A percentile compares a stretch with the other conserved stretches of the same genome.
phyloP scores from a whole-genome alignment of 2,888 invertebrate genomes.

The Himalopsyche kuldschensis region DNA sequence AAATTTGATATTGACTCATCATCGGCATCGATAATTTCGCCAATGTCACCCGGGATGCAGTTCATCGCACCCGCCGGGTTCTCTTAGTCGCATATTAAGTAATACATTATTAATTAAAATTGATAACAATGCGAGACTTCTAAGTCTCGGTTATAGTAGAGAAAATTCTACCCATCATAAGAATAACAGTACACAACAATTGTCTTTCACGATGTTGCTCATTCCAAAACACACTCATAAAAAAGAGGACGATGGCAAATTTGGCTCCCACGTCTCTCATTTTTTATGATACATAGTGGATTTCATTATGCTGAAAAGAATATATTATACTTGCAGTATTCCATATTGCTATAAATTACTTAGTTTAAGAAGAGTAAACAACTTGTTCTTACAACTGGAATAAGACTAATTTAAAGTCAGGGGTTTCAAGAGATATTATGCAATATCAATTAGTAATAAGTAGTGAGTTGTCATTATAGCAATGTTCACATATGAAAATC shows the following conservation, averaged over 20 bases:
- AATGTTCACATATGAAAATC: not conserved
- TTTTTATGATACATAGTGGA: too few species aligned
- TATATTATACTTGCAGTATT: too few species aligned
- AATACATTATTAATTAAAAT: not conserved
- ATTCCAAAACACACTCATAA: not conserved
- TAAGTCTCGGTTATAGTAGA: constrained; percentile 8
- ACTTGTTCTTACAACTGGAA: too few species aligned
- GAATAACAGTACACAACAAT: not conserved
- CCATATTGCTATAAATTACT: too few species aligned
- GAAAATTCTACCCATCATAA: constrained; percentile 7
- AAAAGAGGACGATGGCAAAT: too few species aligned
- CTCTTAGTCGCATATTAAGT: not conserved
- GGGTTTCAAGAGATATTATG: too few species aligned
- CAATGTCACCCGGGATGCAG: not conserved
- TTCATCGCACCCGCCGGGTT: not conserved
- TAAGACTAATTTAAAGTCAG: too few species aligned
- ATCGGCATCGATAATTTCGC: not conserved
- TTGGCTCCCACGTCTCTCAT: too few species aligned
- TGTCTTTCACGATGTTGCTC: not conserved
- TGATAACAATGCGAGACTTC: constrained; percentile 1
- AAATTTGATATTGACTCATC: constrained; percentile 1
- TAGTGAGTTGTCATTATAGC: too few species aligned
- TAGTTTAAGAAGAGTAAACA: too few species aligned
- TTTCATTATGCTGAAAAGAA: too few species aligned
- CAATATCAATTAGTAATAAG: too few species aligned